A percentile compares a stretch with the other conserved stretches of the same genome.
phyloP scores from a whole-genome alignment of 1,140 invertebrate species.

The Drosophila pseudoananassae region DNA sequence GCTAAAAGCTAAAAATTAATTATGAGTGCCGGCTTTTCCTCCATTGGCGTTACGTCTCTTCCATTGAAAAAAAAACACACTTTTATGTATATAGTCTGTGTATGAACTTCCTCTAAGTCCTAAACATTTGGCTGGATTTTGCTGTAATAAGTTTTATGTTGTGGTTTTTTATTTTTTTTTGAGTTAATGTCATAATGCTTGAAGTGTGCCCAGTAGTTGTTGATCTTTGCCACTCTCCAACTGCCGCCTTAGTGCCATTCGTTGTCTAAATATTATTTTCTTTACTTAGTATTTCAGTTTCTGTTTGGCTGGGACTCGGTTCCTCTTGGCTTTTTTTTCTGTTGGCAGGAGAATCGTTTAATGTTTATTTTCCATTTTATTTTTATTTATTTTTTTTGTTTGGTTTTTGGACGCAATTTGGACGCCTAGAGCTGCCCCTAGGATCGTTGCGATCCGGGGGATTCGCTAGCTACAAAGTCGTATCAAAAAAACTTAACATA shows the following conservation, averaged over 20 bases:
- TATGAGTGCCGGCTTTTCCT: slow-evolving; percentile 24
- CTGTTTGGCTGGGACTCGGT: slow-evolving; percentile 43
- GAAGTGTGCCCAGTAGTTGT: slow-evolving; percentile 15
- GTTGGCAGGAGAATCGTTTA: slow-evolving; percentile 57
- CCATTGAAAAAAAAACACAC: slow-evolving; percentile 15
- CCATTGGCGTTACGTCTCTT: background rate
- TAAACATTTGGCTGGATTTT: slow-evolving; percentile 45
- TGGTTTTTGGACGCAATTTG: slow-evolving; percentile 64
- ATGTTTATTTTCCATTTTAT: background rate
- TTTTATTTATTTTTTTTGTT: background rate
- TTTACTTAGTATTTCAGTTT: background rate
- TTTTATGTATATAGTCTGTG: slow-evolving; percentile 18
- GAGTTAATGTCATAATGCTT: background rate
- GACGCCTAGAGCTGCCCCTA: slow-evolving; percentile 50
- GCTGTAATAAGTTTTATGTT: slow-evolving; percentile 4
- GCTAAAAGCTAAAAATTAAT: slow-evolving; percentile 45
- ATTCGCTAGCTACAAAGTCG: slow-evolving; percentile 75
- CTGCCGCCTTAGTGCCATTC: slow-evolving; percentile 36
- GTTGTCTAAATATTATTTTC: slow-evolving; percentile 40
- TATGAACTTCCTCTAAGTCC: slow-evolving; percentile 26
- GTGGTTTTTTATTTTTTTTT: background rate
- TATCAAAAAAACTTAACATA: slow-evolving; percentile 74
- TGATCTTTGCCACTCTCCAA: background rate
- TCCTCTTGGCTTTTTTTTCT: slow-evolving; percentile 26
- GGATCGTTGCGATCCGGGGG: slow-evolving; percentile 45